Conservation (phyloP, 2,888 invertebrate genomes). For the Drosophila hawaiiensis region DNA sequence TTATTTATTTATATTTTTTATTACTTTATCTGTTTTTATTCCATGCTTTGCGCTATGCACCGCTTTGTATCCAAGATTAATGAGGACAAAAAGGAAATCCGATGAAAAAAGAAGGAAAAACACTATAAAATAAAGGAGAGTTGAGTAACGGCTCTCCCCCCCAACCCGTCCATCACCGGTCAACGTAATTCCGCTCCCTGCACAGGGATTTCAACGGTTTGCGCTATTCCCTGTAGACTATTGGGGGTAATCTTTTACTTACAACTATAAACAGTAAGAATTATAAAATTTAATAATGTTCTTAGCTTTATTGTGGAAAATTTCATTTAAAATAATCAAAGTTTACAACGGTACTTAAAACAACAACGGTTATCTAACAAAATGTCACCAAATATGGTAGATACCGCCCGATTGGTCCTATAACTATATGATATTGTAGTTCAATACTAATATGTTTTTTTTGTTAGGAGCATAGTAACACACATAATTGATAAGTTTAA, state of each 20-base stretch:
- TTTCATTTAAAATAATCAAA: neutral
- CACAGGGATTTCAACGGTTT: conserved; percentile 13
- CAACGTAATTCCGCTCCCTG: neutral
- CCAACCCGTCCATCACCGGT: neutral
- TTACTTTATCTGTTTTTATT: conserved; percentile 19
- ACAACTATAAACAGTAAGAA: conserved; percentile 25
- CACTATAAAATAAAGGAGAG: conserved; percentile 18
- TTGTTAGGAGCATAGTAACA: neutral
- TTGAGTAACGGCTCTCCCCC: conserved; percentile 22
- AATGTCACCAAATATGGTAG: neutral
- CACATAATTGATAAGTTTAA: neutral
- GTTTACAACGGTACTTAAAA: neutral
- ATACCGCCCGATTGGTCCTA: neutral
- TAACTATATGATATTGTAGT: neutral
- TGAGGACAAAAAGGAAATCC: conserved; percentile 48
- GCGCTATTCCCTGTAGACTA: conserved; percentile 31
- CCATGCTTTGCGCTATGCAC: conserved; percentile 49
- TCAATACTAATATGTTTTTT: neutral
- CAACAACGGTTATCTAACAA: neutral
- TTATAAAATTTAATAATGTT: conserved; percentile 1
- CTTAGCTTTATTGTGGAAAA: neutral
- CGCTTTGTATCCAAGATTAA: conserved; percentile 63
- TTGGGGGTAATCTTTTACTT: conserved; percentile 45
- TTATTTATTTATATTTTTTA: conserved; percentile 10
- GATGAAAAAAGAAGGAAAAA: neutral